phyloP scores from a whole-genome alignment of 2,888 invertebrate species.

The Brachypalpus laphriformis region DNA sequence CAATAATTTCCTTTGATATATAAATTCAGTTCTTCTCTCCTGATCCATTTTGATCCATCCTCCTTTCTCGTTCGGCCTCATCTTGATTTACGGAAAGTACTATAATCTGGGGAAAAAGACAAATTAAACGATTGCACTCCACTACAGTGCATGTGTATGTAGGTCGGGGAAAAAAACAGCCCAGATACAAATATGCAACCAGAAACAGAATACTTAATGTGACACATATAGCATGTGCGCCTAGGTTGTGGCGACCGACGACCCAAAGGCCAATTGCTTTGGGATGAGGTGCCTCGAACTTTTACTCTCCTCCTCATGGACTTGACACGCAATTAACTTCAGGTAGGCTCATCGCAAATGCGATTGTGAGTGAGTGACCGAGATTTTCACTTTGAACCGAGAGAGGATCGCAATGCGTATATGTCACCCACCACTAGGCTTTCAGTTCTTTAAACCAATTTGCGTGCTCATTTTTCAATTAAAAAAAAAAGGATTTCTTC shows the following conservation, averaged over 20 bases:
- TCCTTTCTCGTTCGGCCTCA: slow-evolving; percentile 57
- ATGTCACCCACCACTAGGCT: neutral
- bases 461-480: slow-evolving; percentile 63
- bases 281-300: neutral
- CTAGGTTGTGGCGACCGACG: slow-evolving; percentile 12
- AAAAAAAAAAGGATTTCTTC: slow-evolving; percentile 19
- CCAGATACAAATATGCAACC: slow-evolving; percentile 44
- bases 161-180: slow-evolving; percentile 3
- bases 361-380: slow-evolving; percentile 58
- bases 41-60: slow-evolving; percentile 46
- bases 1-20: slow-evolving; percentile 73
- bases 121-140: slow-evolving; percentile 60
- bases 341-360: slow-evolving; percentile 65
- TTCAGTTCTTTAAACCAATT: slow-evolving; percentile 56
- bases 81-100: slow-evolving; percentile 73
- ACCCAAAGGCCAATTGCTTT: slow-evolving; percentile 36
- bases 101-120: slow-evolving; percentile 70
- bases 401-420: slow-evolving; percentile 56
- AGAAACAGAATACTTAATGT: slow-evolving; percentile 67
- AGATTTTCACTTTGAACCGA: slow-evolving; percentile 65
- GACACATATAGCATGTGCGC: slow-evolving; percentile 47
- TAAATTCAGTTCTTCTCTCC: slow-evolving; percentile 64
- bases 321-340: slow-evolving; percentile 74
- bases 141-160: neutral
- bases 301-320: slow-evolving; percentile 44